Evolutionary conservation across 2,888 invertebrate genomes (phyloP), one percentile per base, ranked within the genome.

Genomic region (Euphydryas editha): DNA sequence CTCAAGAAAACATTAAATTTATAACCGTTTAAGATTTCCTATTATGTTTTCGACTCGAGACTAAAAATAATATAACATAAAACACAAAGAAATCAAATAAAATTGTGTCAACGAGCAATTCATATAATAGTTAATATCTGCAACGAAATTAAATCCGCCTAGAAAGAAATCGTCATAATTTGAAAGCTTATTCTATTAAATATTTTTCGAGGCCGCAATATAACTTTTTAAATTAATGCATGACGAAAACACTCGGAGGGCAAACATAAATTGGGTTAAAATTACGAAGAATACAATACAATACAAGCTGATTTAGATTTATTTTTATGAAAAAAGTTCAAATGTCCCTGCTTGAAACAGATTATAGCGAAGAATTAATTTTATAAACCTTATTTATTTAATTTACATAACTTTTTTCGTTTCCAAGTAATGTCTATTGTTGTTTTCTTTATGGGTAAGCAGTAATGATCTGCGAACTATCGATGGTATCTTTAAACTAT

Each of bases 161-260:
- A 59, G 20, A 70, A 65, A 21, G 54, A 63, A 61, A 47, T 63
- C 37, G 60, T 60, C 62, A 62, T 68, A 65, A 71, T 68, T 67
- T 69, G 64, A 68, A 67, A 69, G 69, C 69, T 71, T 68, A 71
- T 72, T 72, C 69, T 66, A 69, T 72, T 69, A 66, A 62, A 62
- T 55, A 68, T 76, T 73, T 73, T 72, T 72, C 70, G 71, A 63
- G 73, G 69, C 79, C 83, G 82, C 84, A 87, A 89, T 89, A 81
- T 88, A 88, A 88, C 87, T 89, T 88, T 78, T 78, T 78, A 87
- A 89, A 89, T 88, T 89, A 88, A 88, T 87, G 86, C 86, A 87
- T 84, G 83, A 85, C 77, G 75, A 79, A 79, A 76, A 79, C 81
- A 79, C 74, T 76, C 73, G 67, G 73, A 74, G 72, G 71, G 75